Conservation (phyloP, 2,797 vertebrate genomes). For the Sarcophilus harrisii region DNA sequence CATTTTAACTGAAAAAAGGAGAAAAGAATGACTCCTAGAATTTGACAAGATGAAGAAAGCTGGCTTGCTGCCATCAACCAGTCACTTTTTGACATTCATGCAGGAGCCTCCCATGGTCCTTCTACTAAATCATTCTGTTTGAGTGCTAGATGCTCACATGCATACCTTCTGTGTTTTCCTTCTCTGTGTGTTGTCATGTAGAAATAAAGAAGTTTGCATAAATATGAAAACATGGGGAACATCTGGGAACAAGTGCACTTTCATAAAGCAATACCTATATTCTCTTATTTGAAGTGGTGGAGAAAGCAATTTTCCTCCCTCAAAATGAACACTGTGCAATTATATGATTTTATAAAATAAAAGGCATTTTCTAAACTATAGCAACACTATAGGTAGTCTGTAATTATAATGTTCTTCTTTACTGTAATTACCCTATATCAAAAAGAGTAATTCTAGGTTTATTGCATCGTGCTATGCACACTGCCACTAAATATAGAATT, state of each 20-base stretch:
- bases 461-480: constrained; percentile 56
- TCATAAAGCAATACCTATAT: constrained; percentile 49
- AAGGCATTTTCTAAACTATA: constrained; percentile 66
- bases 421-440: constrained; percentile 62
- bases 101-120: not conserved
- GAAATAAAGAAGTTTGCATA: constrained; percentile 62
- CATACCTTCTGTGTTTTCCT: constrained; percentile 14
- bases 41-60: constrained; percentile 35
- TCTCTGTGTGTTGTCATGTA: not conserved
- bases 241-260: constrained; percentile 56
- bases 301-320: constrained; percentile 66
- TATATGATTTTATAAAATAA: constrained; percentile 65
- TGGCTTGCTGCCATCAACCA: constrained; percentile 55
- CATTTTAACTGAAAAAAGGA: not conserved
- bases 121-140: constrained; percentile 33
- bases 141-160: constrained; percentile 24
- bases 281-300: constrained; percentile 48
- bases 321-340: constrained; percentile 45
- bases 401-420: constrained; percentile 77
- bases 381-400: constrained; percentile 65
- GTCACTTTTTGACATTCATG: constrained; percentile 42
- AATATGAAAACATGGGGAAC: constrained; percentile 57
- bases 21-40: not conserved
- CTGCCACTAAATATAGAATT: constrained; percentile 57
- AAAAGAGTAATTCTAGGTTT: constrained; percentile 67